Conservation (phyloP, 2,113 vertebrate genomes). For the Speoplatyrhinus poulsoni region DNA sequence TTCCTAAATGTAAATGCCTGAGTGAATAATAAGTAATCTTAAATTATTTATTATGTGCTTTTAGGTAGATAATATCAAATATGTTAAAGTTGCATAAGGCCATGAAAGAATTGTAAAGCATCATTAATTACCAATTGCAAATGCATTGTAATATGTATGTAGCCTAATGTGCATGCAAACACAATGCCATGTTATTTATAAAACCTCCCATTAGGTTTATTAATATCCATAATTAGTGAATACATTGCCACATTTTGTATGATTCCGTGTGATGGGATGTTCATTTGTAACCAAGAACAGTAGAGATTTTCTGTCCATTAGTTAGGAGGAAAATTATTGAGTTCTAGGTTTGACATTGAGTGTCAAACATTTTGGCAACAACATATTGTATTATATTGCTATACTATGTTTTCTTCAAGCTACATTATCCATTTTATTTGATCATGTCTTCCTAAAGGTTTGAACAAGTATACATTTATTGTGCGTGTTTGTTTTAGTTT, state of each 20-base stretch:
- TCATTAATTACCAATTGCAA: conserved; percentile 18
- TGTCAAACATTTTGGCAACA: neutral
- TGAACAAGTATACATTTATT: no score
- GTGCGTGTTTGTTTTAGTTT: no score
- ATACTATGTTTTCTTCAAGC: neutral
- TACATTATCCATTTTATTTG: no score
- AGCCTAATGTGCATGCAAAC: neutral
- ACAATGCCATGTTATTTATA: neutral
- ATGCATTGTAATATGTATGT: conserved; percentile 2
- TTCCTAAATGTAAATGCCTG: conserved; percentile 51
- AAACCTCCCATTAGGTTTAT: neutral
- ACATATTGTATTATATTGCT: neutral
- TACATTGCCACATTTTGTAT: neutral
- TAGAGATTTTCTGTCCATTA: no score
- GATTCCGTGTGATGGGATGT: neutral
- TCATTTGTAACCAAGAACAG: neutral
- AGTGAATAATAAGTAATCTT: conserved; percentile 45
- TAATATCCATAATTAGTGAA: neutral
- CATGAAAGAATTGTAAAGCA: conserved; percentile 52
- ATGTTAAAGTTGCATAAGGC: conserved; percentile 62
- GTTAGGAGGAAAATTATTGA: neutral
- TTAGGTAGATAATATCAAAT: conserved; percentile 33
- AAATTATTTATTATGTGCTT: conserved; percentile 61
- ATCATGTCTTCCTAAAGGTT: no score
- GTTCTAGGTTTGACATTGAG: neutral